These are phyloP conservation scores for Yponomeuta sedellus DNA, from an alignment of 2,888 invertebrate species.

Conservation along the genomic window DNA sequence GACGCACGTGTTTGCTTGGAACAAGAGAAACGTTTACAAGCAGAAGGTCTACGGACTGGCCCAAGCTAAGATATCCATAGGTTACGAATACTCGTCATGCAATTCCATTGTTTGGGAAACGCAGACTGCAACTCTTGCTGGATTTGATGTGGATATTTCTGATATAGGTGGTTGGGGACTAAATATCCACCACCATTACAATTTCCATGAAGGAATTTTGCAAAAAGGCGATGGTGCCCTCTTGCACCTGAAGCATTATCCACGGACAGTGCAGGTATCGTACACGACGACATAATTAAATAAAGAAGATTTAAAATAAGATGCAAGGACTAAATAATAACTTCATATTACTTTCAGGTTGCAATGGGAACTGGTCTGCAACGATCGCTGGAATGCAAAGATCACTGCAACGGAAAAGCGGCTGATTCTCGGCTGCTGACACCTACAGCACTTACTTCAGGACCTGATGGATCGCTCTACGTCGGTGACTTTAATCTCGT, in stretches of 20 bases:
- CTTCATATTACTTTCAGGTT: constrained; percentile 76
- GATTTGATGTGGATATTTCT: constrained; percentile 97
- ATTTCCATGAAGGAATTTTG: constrained; percentile 97
- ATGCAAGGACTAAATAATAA: neutral
- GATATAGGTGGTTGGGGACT: constrained; percentile 99
- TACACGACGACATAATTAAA: neutral
- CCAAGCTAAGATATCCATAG: constrained; percentile 91
- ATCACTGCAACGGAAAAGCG: constrained; percentile 89
- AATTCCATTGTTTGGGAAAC: constrained; percentile 94
- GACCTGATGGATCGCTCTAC: constrained; percentile 97
- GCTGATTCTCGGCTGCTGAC: constrained; percentile 92
- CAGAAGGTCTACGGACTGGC: constrained; percentile 95
- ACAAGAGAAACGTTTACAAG: constrained; percentile 97
- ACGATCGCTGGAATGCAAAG: constrained; percentile 89
- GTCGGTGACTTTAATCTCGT: constrained; percentile 98
- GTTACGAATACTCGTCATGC: constrained; percentile 95
- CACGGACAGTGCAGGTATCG: constrained; percentile 85
- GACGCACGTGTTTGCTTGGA: constrained; percentile 98
- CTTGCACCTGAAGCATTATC: constrained; percentile 94
- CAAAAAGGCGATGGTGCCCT: constrained; percentile 98
- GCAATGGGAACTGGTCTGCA: constrained; percentile 95
- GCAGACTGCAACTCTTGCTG: constrained; percentile 94
- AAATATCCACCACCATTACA: constrained; percentile 98
- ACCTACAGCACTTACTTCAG: constrained; percentile 95
- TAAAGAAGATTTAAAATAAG: neutral